These are phyloP conservation scores for Oreochromis spilurus DNA, from an alignment of 2,113 vertebrate genomes.

Conservation along the genomic window DNA sequence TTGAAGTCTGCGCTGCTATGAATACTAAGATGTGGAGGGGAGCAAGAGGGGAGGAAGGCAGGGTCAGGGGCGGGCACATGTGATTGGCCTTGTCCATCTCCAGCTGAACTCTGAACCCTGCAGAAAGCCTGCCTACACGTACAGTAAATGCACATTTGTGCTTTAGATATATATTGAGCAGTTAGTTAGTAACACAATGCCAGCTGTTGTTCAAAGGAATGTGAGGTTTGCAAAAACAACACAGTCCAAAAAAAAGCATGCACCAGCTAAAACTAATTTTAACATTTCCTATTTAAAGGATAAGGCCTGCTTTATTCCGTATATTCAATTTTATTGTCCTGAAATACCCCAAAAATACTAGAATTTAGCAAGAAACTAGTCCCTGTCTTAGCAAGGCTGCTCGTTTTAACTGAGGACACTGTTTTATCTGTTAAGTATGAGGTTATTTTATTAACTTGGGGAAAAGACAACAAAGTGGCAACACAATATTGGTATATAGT, in stretches of 20 bases:
- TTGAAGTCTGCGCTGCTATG: constrained; percentile 65
- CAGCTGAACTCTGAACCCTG: constrained; percentile 65
- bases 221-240: not conserved
- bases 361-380: not conserved
- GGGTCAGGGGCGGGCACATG: constrained; percentile 41
- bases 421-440: not conserved
- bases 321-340: not conserved
- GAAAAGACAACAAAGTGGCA: not conserved
- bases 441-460: not conserved
- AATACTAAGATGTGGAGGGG: constrained; percentile 65
- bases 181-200: not conserved
- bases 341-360: not conserved
- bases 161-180: not conserved
- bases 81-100: constrained; percentile 58
- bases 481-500: not conserved
- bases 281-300: not conserved
- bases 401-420: not conserved
- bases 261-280: not conserved
- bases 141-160: constrained; percentile 37
- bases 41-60: constrained; percentile 15
- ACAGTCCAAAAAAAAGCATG: not conserved
- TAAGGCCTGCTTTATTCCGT: not conserved
- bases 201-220: not conserved
- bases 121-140: constrained; percentile 57
- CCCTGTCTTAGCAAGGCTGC: not conserved